Conservation (phyloP, 2,113 vertebrate species). For the Prionailurus bengalensis region DNA sequence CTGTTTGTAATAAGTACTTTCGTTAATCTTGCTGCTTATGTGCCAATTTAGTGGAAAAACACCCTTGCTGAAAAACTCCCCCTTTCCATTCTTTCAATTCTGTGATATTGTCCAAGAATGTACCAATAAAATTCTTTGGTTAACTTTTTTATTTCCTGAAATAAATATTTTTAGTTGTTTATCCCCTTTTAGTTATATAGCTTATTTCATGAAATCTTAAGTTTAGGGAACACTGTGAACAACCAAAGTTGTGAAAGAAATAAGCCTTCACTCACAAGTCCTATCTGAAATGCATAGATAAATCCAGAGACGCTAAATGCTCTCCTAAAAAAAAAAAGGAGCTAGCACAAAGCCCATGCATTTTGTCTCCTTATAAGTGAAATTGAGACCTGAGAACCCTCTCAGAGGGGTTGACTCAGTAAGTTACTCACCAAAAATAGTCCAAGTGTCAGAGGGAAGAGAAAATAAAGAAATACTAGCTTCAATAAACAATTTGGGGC, state of each 20-base stretch:
- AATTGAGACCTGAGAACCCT: background rate
- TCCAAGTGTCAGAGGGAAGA: background rate
- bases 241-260: background rate
- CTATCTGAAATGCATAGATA: background rate
- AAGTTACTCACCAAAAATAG: background rate
- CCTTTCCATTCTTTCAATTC: slow-evolving; percentile 88
- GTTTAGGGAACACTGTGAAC: background rate
- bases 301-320: background rate
- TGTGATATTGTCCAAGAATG: slow-evolving; percentile 94
- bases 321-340: background rate
- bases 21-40: slow-evolving; percentile 93
- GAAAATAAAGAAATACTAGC: background rate
- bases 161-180: slow-evolving; percentile 84
- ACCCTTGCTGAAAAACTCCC: slow-evolving; percentile 86
- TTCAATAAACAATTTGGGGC: background rate
- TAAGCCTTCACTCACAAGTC: too few species aligned
- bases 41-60: slow-evolving; percentile 91
- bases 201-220: slow-evolving; percentile 1
- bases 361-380: background rate
- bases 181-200: slow-evolving; percentile 73
- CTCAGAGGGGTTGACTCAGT: background rate
- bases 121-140: slow-evolving; percentile 94
- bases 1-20: slow-evolving; percentile 94
- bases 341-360: fast-evolving
- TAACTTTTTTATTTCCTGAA: slow-evolving; percentile 92